phyloP scores from a whole-genome alignment of 2,888 invertebrate genomes.

The Ferdinandea cuprea region DNA sequence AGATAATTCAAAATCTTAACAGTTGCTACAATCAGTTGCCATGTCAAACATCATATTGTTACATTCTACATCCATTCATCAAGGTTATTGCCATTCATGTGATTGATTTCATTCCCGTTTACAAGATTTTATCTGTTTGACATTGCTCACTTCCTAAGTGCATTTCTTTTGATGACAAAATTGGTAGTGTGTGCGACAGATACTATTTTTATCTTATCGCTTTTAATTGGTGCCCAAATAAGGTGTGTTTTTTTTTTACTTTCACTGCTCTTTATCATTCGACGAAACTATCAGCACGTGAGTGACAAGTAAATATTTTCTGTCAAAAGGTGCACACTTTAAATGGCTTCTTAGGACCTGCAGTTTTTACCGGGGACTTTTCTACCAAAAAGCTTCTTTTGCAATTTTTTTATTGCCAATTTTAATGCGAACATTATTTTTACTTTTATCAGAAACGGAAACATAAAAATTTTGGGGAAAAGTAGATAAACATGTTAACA shows the following conservation, averaged over 20 bases:
- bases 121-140: background rate
- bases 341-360: too few relatives aligned
- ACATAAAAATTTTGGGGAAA: background rate
- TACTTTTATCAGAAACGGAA: background rate
- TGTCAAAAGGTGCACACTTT: too few relatives aligned
- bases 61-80: background rate
- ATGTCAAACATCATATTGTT: background rate
- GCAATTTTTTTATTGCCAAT: too few relatives aligned
- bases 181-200: background rate
- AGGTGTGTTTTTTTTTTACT: too few relatives aligned
- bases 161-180: constrained; percentile 7
- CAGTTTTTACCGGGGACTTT: too few relatives aligned
- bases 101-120: background rate
- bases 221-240: background rate
- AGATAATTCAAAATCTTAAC: too few relatives aligned
- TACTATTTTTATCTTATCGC: background rate
- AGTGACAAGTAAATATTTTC: too few relatives aligned
- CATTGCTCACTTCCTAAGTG: constrained; percentile 20
- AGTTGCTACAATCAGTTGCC: background rate
- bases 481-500: constrained; percentile 35
- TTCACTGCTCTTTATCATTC: too few relatives aligned
- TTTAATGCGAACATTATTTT: background rate
- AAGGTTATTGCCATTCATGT: constrained; percentile 25
- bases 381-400: too few relatives aligned
- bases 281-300: too few relatives aligned